A percentile compares a stretch with the other conserved stretches of the same genome.
phyloP scores from a whole-genome alignment of 2,113 vertebrate species.

The Oryzias melastigma region DNA sequence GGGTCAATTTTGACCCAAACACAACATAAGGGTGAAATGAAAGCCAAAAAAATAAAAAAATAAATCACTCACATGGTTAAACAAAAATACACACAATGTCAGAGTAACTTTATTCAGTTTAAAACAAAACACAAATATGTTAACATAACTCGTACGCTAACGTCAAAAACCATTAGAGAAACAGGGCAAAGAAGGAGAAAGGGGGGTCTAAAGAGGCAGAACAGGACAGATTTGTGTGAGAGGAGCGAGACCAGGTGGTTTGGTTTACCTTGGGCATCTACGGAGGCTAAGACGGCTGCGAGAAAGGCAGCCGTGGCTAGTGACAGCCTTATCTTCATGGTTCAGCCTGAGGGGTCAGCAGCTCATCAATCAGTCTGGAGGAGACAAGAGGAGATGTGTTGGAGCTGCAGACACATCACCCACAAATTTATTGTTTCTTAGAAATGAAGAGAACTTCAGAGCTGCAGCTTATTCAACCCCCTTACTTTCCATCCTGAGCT shows the following conservation, averaged over 20 bases:
- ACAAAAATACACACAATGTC: conserved; percentile 43
- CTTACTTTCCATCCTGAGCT: background rate
- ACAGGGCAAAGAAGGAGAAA: conserved; percentile 21
- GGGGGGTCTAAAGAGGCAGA: conserved; percentile 26
- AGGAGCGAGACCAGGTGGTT: conserved; percentile 26
- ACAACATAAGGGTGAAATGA: conserved; percentile 23
- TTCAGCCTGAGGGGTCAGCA: conserved; percentile 81
- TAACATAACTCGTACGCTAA: conserved; percentile 24
- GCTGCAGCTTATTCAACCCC: too few relatives aligned
- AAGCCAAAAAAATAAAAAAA: conserved; percentile 28
- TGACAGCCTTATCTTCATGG: conserved; percentile 89
- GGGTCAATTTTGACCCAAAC: background rate
- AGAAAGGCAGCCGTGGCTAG: conserved; percentile 83
- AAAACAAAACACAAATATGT: conserved; percentile 40
- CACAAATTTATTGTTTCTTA: too few relatives aligned
- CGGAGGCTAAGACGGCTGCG: conserved; percentile 83
- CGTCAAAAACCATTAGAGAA: conserved; percentile 20
- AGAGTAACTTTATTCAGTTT: conserved; percentile 62
- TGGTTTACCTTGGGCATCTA: conserved; percentile 93
- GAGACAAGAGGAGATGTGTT: conserved; percentile 32
- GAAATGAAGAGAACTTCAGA: too few relatives aligned
- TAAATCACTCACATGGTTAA: conserved; percentile 39
- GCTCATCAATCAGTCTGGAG: conserved; percentile 92
- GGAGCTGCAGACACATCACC: background rate
- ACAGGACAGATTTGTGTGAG: conserved; percentile 23